These are phyloP conservation scores for Rhea pennata DNA, from an alignment of 2,113 vertebrate genomes.

Conservation along the genomic window DNA sequence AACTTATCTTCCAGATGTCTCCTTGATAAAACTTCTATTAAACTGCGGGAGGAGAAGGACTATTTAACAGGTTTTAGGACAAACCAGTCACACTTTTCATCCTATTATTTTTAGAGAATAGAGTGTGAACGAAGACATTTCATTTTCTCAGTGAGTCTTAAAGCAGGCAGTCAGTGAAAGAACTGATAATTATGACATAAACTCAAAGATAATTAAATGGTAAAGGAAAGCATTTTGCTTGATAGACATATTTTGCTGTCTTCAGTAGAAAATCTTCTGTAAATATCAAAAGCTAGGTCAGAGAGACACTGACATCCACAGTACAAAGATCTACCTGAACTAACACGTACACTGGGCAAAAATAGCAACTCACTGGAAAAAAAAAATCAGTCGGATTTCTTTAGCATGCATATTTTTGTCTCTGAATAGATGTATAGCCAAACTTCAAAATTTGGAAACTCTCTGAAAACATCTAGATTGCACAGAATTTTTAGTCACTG, in stretches of 20 bases:
- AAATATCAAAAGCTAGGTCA: not conserved
- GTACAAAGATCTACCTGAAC: not conserved
- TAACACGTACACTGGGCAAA: not conserved
- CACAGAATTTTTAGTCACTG: not conserved
- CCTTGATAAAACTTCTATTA: not conserved
- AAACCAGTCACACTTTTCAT: not conserved
- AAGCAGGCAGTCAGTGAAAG: not conserved
- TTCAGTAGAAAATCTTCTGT: not conserved
- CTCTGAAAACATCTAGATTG: not conserved
- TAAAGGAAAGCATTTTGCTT: not conserved
- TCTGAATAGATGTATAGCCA: not conserved
- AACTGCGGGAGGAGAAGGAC: not conserved
- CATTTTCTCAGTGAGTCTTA: not conserved
- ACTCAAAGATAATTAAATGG: conserved; percentile 9
- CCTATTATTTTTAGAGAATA: conserved; percentile 3
- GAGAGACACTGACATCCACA: not conserved
- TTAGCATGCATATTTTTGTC: not conserved
- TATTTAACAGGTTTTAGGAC: not conserved
- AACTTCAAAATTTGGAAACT: not conserved
- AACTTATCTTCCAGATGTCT: not conserved
- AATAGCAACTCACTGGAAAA: not conserved
- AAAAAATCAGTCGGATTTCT: not conserved
- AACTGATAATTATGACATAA: not conserved
- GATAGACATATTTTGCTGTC: not conserved
- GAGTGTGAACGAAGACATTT: not conserved